phyloP scores from a whole-genome alignment of 2,113 vertebrate genomes.

The Lutjanus erythropterus region DNA sequence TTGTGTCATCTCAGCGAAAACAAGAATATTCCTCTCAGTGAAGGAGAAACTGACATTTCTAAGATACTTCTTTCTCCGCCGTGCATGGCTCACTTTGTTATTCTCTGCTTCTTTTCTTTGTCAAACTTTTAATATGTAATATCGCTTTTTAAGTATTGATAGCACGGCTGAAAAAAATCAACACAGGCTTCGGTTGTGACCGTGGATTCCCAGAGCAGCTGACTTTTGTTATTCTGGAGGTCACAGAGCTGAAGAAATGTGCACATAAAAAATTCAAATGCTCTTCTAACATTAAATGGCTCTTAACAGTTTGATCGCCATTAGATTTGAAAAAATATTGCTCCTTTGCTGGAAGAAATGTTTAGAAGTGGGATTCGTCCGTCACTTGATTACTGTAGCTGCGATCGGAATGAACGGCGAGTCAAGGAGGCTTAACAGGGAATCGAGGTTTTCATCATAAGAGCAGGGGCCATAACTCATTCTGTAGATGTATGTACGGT shows the following conservation, averaged over 20 bases:
- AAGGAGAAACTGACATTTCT: background rate
- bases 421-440: slow-evolving; percentile 20
- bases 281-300: background rate
- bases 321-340: background rate
- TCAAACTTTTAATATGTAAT: background rate
- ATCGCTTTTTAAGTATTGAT: slow-evolving; percentile 3
- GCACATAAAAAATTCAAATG: slow-evolving; percentile 6
- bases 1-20: background rate
- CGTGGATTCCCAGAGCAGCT: background rate
- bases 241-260: slow-evolving; percentile 8
- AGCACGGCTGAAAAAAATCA: background rate
- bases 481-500: slow-evolving; percentile 31
- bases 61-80: background rate
- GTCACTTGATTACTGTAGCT: background rate
- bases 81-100: background rate
- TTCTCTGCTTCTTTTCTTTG: background rate
- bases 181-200: background rate
- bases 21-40: background rate
- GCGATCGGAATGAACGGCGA: background rate
- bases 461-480: slow-evolving; percentile 34
- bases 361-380: background rate
- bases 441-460: slow-evolving; percentile 51
- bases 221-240: background rate
- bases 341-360: background rate
- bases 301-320: background rate